Base-by-base conservation (phyloP, 2,797 vertebrate species). In the Phylloscopus collybita region DNA sequence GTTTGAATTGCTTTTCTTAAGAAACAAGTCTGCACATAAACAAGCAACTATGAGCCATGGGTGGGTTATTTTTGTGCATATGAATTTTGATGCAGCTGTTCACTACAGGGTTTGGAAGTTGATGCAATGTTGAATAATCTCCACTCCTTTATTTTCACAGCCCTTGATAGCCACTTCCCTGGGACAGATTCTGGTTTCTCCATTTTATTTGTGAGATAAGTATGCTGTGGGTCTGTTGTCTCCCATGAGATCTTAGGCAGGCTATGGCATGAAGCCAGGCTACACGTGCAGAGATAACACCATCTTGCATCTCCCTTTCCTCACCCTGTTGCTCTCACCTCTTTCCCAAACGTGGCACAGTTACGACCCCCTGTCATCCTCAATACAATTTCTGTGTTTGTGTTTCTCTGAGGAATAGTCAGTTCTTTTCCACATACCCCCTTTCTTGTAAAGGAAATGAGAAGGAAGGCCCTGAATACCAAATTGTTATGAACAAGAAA, bases 1-100 rank as follows among this genome's bases (percentile, higher is more conserved):
- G 50, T 78, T 76, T 70, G 64, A 91, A 96, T 50, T 26, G 15
- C 23, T 94, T 93, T 88, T 59, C 29, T 82, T 82, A 38, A 83
- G 49, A 76, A 89, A 73, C 6, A 60, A 60, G 42, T 17, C 22
- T 62, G 32, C 53, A 45, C 25, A 64, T 70, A 85, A 91, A n/a
- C 11, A 86, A 83, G 32, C 17, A 88, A 53, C 60, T 53, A 14
- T 26, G 15, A 79, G 34, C 11, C 27, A 73, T 34, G 50, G 8
- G 45, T 44, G 27, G 60, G 23, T 74, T 93, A 50, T 86, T 90
- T 90, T 40, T 78, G 16, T 86, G 29, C 32, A 83, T 36, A n/a
- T 74, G 75, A 76, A 80, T 92, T 89, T 85, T 79, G 73, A 74
- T 54, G 42, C 57, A 92, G 69, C 19, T 51, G 16, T 45, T 86